A percentile compares a stretch with the other conserved stretches of the same genome.
These are phyloP conservation scores for Pseudois nayaur DNA, from an alignment of 2,113 vertebrate species.

Conservation along the genomic window DNA sequence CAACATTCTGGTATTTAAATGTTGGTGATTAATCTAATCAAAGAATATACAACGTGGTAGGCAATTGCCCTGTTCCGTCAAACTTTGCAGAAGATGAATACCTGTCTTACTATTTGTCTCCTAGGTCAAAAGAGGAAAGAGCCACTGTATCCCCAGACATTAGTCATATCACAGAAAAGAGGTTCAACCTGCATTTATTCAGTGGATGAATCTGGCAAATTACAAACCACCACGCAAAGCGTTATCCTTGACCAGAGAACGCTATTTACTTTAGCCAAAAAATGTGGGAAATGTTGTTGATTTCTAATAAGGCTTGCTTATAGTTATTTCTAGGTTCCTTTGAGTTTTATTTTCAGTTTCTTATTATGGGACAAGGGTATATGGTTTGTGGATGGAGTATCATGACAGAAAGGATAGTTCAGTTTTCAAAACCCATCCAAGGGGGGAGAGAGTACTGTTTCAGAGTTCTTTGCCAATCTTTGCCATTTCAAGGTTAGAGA, in stretches of 20 bases:
- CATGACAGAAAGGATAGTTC: background rate
- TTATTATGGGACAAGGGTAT: background rate
- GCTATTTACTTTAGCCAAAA: background rate
- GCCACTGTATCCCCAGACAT: background rate
- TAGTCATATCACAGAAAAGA: background rate
- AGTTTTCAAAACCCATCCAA: background rate
- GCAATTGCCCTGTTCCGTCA: background rate
- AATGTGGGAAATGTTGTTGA: background rate
- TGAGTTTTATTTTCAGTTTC: background rate
- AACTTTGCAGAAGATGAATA: background rate
- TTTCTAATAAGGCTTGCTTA: background rate
- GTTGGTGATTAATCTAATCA: background rate
- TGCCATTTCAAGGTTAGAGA: background rate
- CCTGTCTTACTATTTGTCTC: background rate
- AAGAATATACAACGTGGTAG: background rate
- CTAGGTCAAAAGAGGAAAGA: background rate
- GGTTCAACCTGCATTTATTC: background rate
- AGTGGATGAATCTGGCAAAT: background rate
- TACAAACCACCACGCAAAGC: background rate
- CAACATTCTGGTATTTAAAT: background rate
- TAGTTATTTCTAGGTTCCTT: background rate
- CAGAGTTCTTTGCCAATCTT: background rate
- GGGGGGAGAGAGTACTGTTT: fast-evolving
- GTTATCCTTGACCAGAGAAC: background rate
- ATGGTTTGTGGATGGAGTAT: too few species aligned